Conservation (phyloP, 1,140 invertebrate genomes). For the Drosophila santomea region DNA sequence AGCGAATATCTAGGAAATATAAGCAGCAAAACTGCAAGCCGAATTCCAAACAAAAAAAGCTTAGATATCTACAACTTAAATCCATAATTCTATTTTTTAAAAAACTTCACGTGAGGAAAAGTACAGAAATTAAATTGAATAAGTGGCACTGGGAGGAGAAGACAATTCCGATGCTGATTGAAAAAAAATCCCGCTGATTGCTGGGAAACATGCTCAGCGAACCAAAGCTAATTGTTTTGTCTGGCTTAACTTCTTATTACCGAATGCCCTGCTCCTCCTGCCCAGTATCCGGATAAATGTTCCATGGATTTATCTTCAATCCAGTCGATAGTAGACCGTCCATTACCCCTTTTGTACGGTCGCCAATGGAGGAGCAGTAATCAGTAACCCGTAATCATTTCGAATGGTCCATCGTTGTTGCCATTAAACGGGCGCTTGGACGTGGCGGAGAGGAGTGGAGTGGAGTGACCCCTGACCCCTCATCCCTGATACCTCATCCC, state of each 20-base stretch:
- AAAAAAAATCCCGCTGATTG: slow-evolving; percentile 14
- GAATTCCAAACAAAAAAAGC: background rate
- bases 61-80: too few relatives aligned
- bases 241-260: slow-evolving; percentile 30
- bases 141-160: background rate
- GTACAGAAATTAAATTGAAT: slow-evolving; percentile 13
- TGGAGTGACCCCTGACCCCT: background rate
- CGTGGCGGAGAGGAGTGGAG: background rate
- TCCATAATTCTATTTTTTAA: background rate
- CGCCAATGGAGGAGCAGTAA: slow-evolving; percentile 40
- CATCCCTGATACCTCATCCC: too few relatives aligned
- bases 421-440: slow-evolving; percentile 13
- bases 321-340: slow-evolving; percentile 5
- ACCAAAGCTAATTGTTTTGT: slow-evolving; percentile 49
- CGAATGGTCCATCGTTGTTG: slow-evolving; percentile 49
- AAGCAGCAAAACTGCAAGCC: too few relatives aligned
- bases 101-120: background rate
- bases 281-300: slow-evolving; percentile 12
- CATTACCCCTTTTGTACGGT: slow-evolving; percentile 14
- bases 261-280: background rate
- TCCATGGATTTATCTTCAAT: slow-evolving; percentile 19
- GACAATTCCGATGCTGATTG: slow-evolving; percentile 12
- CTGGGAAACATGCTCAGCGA: slow-evolving; percentile 25
- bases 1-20: too few relatives aligned
- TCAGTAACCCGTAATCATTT: slow-evolving; percentile 63